Percentiles rank a stretch among this genome's conserved stretches.
These are phyloP conservation scores for Falco punctatus DNA, from an alignment of 2,113 vertebrate species.

Conservation along the genomic window DNA sequence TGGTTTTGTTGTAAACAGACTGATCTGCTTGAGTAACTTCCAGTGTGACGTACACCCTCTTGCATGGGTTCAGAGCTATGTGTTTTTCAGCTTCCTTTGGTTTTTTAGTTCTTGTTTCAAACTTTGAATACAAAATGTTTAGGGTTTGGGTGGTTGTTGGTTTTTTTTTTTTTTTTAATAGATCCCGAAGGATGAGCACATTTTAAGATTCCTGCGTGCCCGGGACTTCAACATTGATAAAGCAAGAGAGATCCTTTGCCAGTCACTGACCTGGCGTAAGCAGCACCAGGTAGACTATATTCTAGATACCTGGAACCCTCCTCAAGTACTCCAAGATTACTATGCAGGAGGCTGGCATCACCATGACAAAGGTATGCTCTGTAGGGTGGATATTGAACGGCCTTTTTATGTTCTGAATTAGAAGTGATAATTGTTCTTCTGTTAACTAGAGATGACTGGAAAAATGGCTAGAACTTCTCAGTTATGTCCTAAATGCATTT, in stretches of 20 bases:
- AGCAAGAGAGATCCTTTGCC: constrained; percentile 89
- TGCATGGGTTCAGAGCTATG: not conserved
- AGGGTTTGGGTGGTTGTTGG: not conserved
- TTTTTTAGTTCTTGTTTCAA: not conserved
- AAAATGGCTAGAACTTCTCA: not conserved
- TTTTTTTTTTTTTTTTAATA: constrained; percentile 16
- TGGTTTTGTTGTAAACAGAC: not conserved
- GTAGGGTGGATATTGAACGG: not conserved
- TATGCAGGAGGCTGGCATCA: constrained; percentile 96
- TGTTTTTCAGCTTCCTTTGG: not conserved
- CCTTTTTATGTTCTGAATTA: not conserved
- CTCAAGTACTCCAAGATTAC: constrained; percentile 90
- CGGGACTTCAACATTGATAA: constrained; percentile 95
- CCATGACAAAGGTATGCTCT: constrained; percentile 87
- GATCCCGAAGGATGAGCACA: constrained; percentile 97
- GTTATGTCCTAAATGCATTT: not conserved
- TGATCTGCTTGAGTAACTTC: not conserved
- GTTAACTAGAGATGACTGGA: not conserved
- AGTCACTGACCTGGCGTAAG: constrained; percentile 94
- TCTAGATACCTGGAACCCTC: constrained; percentile 88
- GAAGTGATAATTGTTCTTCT: not conserved
- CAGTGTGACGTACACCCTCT: not conserved
- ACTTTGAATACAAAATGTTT: not conserved
- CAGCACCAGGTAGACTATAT: constrained; percentile 95
- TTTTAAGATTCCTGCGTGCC: constrained; percentile 91